A percentile compares a stretch with the other conserved stretches of the same genome.
phyloP scores from a whole-genome alignment of 23 tunicate species.

The Trididemnum clinides region DNA sequence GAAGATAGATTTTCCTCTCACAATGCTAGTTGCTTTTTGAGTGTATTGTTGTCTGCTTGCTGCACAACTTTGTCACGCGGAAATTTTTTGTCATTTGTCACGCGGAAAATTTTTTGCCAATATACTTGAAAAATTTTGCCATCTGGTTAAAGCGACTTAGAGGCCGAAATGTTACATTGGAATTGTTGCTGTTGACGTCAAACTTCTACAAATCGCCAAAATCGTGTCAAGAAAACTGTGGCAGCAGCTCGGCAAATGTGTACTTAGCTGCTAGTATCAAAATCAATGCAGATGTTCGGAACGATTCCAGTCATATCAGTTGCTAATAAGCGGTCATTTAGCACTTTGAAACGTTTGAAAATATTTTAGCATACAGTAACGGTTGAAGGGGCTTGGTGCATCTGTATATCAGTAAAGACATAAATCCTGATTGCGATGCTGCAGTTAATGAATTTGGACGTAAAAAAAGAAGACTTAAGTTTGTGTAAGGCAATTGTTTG shows the following conservation, averaged over 20 bases:
- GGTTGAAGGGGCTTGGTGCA: background rate
- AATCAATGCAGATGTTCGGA: background rate
- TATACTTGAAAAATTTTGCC: background rate
- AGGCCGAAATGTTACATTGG: background rate
- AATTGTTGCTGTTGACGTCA: background rate
- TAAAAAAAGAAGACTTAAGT: no score
- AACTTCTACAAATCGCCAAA: background rate
- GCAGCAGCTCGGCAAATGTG: background rate
- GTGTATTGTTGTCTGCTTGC: background rate
- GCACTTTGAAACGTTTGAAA: background rate
- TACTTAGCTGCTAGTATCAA: background rate
- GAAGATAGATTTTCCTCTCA: background rate
- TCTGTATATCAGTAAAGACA: no score
- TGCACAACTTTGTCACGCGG: background rate
- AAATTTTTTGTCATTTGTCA: no score
- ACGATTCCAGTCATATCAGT: background rate
- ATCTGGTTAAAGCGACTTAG: background rate
- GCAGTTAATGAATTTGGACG: no score
- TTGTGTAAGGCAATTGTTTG: no score
- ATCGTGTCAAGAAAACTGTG: background rate
- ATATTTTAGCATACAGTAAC: background rate
- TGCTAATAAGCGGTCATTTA: background rate
- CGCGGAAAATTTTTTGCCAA: background rate
- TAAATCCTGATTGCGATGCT: no score
- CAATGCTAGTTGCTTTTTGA: background rate